A percentile compares a stretch with the other conserved stretches of the same genome.
These are phyloP conservation scores for Clytia hemisphaerica DNA, from an alignment of 30 jellyfish, hydroid and myxozoan genomes.

Conservation along the genomic window DNA sequence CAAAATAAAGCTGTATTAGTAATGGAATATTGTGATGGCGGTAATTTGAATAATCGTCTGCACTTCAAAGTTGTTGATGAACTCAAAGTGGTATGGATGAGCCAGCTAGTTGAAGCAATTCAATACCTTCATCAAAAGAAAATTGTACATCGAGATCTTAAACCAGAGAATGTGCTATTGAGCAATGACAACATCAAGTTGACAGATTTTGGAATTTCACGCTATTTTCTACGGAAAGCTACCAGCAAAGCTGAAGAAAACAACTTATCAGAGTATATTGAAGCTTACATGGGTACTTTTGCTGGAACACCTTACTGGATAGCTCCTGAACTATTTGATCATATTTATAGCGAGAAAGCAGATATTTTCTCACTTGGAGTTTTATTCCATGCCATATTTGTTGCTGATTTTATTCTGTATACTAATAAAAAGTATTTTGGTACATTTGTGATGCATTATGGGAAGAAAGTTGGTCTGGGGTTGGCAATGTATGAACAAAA, in stretches of 20 bases:
- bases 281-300: slow-evolving; percentile 40
- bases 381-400: slow-evolving; percentile 31
- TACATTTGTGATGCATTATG: slow-evolving; percentile 34
- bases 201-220: slow-evolving; percentile 62
- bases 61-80: not conserved
- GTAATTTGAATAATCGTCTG: slow-evolving; percentile 32
- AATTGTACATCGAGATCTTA: slow-evolving; percentile 55
- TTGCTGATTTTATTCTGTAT: slow-evolving; percentile 9
- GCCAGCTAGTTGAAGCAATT: slow-evolving; percentile 40
- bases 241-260: too few species aligned
- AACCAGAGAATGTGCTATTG: slow-evolving; percentile 52
- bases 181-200: slow-evolving; percentile 38
- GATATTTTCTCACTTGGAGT: slow-evolving; percentile 56
- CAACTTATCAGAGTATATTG: slow-evolving; percentile 8
- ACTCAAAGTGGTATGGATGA: slow-evolving; percentile 40
- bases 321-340: slow-evolving; percentile 56
- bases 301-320: slow-evolving; percentile 69
- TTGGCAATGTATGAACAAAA: slow-evolving; percentile 14
- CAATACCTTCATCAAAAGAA: slow-evolving; percentile 21
- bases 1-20: slow-evolving; percentile 14
- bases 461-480: slow-evolving; percentile 7
- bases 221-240: slow-evolving; percentile 32
- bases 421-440: slow-evolving; percentile 24
- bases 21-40: slow-evolving; percentile 55
- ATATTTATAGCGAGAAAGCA: slow-evolving; percentile 48